Base-by-base conservation (phyloP, 2,113 vertebrate species). In the Lampris megalopsis region DNA sequence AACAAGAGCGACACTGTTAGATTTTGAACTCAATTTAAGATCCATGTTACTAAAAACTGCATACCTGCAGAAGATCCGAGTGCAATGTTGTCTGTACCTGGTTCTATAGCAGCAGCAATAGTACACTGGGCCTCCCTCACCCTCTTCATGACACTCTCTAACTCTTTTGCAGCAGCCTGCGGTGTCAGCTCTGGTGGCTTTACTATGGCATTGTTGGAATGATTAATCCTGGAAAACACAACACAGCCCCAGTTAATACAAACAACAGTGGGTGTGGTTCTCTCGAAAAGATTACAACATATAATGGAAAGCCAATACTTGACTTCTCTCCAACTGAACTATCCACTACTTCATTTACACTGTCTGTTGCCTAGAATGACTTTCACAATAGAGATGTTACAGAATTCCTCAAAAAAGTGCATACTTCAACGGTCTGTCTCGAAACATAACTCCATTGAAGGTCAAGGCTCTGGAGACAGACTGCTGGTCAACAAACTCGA, bases 161-260 rank as follows among this genome's bases (percentile, higher is more conserved):
- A 93, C 53, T 99, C 97, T 89, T 99, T 99, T 53, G 97, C 97
- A 72, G 97, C 97, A 60, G 97, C 97, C 92, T 99, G 97, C 0
- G 97, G 96, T 4, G 98, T 99, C 94, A 99, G 89, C 94, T 99
- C 98, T 59, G 97, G 98, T 10, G 98, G 98, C 75, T 99, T 99
- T 71, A 99, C 97, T 77, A 99, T 99, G 89, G 97, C 97, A 73
- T 99, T 99, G 91, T 99, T 99, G 93, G 98, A 99, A 95, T 99
- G 98, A 95, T 99, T 99, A 83, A 99, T 98, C 94, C 98, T 99
- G 91, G 63, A 77, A 81, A n/a, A 47, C 9, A 86, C 48, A 50
- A 45, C 62, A 40, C 4, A 59, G 4, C 4, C 9, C 35, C 6
- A 10, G 5, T n/a, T 52, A n/a, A 61, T 1, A 41, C 9, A 54